These are phyloP conservation scores for Hycleus cichorii DNA, from an alignment of 1,140 invertebrate genomes.

Conservation along the genomic window DNA sequence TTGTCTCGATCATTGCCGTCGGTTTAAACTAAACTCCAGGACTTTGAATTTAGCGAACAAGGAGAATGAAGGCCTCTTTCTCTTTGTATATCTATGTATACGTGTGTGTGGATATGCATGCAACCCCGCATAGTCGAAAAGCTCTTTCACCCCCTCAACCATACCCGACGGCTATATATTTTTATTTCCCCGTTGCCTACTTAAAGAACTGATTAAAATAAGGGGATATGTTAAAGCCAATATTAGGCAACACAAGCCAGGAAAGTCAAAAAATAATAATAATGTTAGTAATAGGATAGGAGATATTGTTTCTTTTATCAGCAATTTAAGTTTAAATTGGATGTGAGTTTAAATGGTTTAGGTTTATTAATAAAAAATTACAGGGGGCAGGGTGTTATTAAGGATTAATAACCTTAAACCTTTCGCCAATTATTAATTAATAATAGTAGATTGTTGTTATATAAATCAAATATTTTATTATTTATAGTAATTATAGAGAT, in stretches of 20 bases:
- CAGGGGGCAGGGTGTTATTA: not conserved
- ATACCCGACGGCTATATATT: conserved; percentile 36
- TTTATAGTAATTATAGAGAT: conserved; percentile 1
- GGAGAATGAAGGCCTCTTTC: not conserved
- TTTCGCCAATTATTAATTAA: too few relatives aligned
- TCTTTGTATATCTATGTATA: not conserved
- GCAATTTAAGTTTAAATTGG: conserved; percentile 12
- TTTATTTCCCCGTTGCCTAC: conserved; percentile 42
- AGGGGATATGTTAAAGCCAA: conserved; percentile 38
- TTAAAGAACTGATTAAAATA: conserved; percentile 41
- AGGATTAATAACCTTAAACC: too few relatives aligned
- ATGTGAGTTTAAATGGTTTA: conserved; percentile 3
- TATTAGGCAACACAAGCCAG: conserved; percentile 24
- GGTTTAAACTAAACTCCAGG: conserved; percentile 33
- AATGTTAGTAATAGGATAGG: not conserved
- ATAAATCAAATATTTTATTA: conserved; percentile 2
- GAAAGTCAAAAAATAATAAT: too few relatives aligned
- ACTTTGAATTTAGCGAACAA: conserved; percentile 7
- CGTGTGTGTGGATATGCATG: not conserved
- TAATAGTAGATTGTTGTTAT: not conserved
- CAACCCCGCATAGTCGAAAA: not conserved
- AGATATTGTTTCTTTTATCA: conserved; percentile 7
- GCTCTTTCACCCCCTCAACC: conserved; percentile 11
- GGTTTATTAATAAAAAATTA: conserved; percentile 2
- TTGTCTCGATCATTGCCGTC: conserved; percentile 39